Percentiles rank a stretch among this genome's conserved stretches.
Evolutionary conservation across 2,113 vertebrate genomes (phyloP).

Genomic region (Calypte anna): DNA sequence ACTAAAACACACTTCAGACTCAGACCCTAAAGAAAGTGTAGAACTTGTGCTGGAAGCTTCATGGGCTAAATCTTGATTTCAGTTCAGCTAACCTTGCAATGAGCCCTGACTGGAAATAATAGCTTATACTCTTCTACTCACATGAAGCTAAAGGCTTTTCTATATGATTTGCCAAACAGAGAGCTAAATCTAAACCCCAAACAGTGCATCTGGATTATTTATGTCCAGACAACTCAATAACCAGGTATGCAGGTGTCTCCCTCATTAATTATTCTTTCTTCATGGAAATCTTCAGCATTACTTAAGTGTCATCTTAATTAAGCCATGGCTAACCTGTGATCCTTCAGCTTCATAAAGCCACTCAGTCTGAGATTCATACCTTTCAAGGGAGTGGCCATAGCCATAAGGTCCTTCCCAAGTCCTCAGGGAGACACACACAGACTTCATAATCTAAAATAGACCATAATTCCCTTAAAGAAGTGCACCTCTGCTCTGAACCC

Average conservation of each 20-base stretch:
- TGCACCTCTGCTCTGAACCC: not conserved
- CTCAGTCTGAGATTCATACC: not conserved
- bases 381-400: not conserved
- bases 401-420: not conserved
- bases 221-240: not conserved
- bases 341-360: not conserved
- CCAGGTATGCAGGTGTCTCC: not conserved
- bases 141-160: not conserved
- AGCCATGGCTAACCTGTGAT: not conserved
- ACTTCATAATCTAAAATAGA: not conserved
- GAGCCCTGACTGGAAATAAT: not conserved
- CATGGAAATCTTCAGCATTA: not conserved
- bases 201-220: not conserved
- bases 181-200: not conserved
- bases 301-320: not conserved
- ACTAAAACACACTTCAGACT: not conserved
- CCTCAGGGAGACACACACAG: not conserved
- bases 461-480: not conserved
- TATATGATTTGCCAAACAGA: not conserved
- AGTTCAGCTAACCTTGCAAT: not conserved
- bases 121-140: not conserved
- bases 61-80: not conserved
- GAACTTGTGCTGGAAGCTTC: not conserved
- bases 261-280: not conserved
- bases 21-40: not conserved